These are phyloP conservation scores for Cyprinodon brontotheroides DNA, from an alignment of 2,113 vertebrate species.

Conservation along the genomic window DNA sequence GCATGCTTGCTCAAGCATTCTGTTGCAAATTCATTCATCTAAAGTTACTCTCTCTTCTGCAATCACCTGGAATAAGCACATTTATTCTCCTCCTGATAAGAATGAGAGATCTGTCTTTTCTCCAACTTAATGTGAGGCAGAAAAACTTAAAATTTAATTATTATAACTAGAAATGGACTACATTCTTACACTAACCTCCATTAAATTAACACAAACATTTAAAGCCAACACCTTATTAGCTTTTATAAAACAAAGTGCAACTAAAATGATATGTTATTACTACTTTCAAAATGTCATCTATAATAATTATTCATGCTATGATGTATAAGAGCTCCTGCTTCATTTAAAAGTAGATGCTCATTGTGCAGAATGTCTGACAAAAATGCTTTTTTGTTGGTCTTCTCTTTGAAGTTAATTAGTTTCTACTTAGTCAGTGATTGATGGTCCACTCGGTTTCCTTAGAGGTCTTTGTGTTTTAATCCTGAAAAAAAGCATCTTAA, in stretches of 20 bases:
- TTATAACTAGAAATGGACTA: background rate
- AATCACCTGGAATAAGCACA: background rate
- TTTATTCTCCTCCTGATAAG: constrained; percentile 46
- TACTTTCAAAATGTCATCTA: background rate
- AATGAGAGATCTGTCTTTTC: background rate
- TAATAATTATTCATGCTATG: background rate
- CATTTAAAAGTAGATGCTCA: background rate
- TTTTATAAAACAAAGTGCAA: background rate
- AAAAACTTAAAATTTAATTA: background rate
- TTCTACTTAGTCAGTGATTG: background rate
- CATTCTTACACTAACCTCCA: too few species aligned
- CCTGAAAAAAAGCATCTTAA: background rate
- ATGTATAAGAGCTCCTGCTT: background rate
- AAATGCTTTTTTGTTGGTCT: background rate
- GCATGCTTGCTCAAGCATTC: constrained; percentile 20
- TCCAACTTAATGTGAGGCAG: background rate
- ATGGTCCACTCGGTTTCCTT: background rate
- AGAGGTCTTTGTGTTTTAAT: background rate
- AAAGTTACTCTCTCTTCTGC: background rate
- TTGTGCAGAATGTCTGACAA: background rate
- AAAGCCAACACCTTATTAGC: background rate
- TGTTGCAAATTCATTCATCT: constrained; percentile 10
- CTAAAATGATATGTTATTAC: background rate
- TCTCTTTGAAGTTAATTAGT: background rate
- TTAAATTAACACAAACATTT: background rate